Percentiles rank a stretch among this genome's conserved stretches.
Evolutionary conservation across 1,140 invertebrate species (phyloP).

Genomic region (Papilio aristodemus): DNA sequence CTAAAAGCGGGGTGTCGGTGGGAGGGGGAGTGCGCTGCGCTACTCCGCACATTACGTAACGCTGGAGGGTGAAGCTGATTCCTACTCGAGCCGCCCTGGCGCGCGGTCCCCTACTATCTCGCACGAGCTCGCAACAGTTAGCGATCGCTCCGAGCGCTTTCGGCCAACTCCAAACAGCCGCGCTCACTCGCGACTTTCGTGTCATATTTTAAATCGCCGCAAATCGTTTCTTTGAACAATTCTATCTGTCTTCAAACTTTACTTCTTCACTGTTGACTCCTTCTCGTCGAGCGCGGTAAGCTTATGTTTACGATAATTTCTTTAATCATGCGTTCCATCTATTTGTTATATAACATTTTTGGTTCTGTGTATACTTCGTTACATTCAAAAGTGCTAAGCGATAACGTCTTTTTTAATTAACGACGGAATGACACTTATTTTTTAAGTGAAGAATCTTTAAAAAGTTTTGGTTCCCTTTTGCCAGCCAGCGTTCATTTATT

Average conservation of each 20-base stretch:
- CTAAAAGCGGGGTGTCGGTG: constrained; percentile 65
- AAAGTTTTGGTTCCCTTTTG: neutral
- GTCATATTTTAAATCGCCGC: constrained; percentile 17
- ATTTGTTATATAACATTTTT: constrained; percentile 55
- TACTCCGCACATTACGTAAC: constrained; percentile 68
- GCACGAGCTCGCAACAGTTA: constrained; percentile 28
- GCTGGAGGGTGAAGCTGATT: constrained; percentile 63
- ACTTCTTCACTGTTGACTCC: constrained; percentile 40
- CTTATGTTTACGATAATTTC: constrained; percentile 31
- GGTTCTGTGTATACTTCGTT: neutral
- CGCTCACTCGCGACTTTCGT: constrained; percentile 24
- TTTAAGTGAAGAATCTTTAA: constrained; percentile 1
- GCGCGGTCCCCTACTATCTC: constrained; percentile 51
- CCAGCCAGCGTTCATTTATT: neutral
- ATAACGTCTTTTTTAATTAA: neutral
- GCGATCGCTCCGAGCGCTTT: constrained; percentile 32
- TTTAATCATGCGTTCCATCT: constrained; percentile 37
- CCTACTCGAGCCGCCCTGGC: constrained; percentile 58
- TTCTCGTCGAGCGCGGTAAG: constrained; percentile 60
- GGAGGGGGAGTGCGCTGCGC: constrained; percentile 63
- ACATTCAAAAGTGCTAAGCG: constrained; percentile 14
- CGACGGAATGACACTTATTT: neutral
- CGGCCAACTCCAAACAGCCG: constrained; percentile 34
- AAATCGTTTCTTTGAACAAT: constrained; percentile 30
- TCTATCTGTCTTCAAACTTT: constrained; percentile 47